These are phyloP conservation scores for Meta bourneti DNA, from an alignment of 2,888 invertebrate genomes.

Conservation along the genomic window DNA sequence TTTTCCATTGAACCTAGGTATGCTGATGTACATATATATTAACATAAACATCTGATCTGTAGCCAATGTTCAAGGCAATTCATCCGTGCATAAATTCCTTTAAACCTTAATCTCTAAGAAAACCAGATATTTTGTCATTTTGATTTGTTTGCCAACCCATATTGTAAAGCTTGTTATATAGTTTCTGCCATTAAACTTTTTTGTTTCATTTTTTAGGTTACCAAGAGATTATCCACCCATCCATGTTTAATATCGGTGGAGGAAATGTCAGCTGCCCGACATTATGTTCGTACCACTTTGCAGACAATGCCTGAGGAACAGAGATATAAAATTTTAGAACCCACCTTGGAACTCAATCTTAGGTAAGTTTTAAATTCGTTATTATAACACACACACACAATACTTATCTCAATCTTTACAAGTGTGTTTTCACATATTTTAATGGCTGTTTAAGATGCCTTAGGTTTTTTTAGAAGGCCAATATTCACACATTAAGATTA, in stretches of 20 bases:
- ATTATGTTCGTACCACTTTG: constrained; percentile 94
- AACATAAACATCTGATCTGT: too few relatives aligned
- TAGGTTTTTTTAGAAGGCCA: neutral
- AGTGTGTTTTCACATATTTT: neutral
- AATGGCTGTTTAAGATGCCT: neutral
- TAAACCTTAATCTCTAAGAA: too few relatives aligned
- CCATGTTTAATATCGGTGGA: constrained; percentile 97
- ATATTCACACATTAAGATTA: too few relatives aligned
- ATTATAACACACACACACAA: neutral
- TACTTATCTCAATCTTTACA: neutral
- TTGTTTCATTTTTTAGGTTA: constrained; percentile 83
- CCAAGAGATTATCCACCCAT: constrained; percentile 91
- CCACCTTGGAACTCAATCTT: constrained; percentile 95
- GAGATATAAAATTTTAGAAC: constrained; percentile 91
- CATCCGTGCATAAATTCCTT: too few relatives aligned
- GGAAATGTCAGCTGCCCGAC: constrained; percentile 97
- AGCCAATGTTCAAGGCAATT: too few relatives aligned
- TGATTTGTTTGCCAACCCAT: too few relatives aligned
- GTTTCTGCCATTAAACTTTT: too few relatives aligned
- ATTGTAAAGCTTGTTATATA: too few relatives aligned
- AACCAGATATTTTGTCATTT: too few relatives aligned
- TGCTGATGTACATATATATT: too few relatives aligned
- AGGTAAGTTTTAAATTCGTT: constrained; percentile 84
- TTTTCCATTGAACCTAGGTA: too few relatives aligned
- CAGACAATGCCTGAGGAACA: constrained; percentile 88